Evolutionary conservation across 2,113 vertebrate genomes (phyloP).

Genomic region (Rhea americana): DNA sequence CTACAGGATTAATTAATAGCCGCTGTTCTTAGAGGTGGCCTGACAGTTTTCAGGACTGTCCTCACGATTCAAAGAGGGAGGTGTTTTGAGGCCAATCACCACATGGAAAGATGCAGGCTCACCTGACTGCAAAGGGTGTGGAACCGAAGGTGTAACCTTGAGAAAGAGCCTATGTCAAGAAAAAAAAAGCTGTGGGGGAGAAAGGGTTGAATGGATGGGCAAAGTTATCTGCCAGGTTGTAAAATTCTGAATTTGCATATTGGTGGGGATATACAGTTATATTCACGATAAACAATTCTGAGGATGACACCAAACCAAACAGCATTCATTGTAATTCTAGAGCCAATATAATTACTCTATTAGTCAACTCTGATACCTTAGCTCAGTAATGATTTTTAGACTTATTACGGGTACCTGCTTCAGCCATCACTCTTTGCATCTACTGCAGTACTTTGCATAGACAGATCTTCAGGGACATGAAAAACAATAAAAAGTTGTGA

Average conservation of each 20-base stretch:
- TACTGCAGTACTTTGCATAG: neutral
- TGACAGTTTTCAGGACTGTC: neutral
- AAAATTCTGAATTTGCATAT: fast-evolving
- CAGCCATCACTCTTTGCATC: neutral
- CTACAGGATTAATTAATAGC: neutral
- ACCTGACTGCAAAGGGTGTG: neutral
- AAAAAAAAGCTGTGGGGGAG: neutral
- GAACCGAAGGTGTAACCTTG: neutral
- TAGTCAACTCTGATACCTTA: neutral
- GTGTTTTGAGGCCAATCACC: neutral
- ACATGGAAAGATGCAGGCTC: neutral
- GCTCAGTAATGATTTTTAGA: neutral
- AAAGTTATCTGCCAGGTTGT: neutral
- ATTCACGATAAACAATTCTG: neutral
- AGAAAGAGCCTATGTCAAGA: neutral
- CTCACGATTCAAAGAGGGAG: neutral
- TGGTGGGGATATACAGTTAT: neutral
- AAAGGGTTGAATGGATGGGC: neutral
- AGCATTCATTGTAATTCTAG: neutral
- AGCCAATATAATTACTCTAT: neutral
- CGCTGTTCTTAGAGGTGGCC: neutral
- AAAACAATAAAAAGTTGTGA: neutral
- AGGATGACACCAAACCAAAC: neutral
- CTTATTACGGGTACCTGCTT: neutral
- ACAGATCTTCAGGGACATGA: neutral